phyloP scores from a whole-genome alignment of 2,113 vertebrate species.

The Pollimyrus isidori region DNA sequence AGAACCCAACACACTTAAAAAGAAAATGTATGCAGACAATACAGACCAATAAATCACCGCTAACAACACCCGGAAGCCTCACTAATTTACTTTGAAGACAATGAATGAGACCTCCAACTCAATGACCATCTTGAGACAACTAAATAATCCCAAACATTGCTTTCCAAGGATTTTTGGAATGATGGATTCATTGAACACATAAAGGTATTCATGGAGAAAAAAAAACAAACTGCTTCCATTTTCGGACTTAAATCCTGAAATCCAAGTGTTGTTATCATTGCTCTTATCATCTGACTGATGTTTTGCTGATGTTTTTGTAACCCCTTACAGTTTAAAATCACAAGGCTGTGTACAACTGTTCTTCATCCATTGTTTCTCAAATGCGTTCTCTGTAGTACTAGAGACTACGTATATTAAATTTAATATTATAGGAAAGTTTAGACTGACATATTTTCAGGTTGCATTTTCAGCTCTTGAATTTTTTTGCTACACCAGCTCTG shows the following conservation, averaged over 20 bases:
- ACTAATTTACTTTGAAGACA: constrained; percentile 9
- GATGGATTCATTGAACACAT: background rate
- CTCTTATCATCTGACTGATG: background rate
- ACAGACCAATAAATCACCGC: background rate
- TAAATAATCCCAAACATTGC: constrained; percentile 1
- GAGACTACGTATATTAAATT: background rate
- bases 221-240: background rate
- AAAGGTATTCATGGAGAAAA: background rate
- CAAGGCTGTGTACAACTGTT: background rate
- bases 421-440: background rate
- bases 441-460: background rate
- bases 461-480: background rate
- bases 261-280: background rate
- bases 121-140: background rate
- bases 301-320: background rate
- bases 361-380: background rate
- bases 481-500: background rate
- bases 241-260: background rate
- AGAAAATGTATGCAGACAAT: constrained; percentile 5
- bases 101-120: background rate
- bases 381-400: background rate
- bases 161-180: background rate
- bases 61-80: constrained; percentile 8
- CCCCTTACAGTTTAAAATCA: background rate
- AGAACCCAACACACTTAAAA: background rate